Conservation (phyloP, 2,113 vertebrate genomes). For the Ifrita kowaldi region DNA sequence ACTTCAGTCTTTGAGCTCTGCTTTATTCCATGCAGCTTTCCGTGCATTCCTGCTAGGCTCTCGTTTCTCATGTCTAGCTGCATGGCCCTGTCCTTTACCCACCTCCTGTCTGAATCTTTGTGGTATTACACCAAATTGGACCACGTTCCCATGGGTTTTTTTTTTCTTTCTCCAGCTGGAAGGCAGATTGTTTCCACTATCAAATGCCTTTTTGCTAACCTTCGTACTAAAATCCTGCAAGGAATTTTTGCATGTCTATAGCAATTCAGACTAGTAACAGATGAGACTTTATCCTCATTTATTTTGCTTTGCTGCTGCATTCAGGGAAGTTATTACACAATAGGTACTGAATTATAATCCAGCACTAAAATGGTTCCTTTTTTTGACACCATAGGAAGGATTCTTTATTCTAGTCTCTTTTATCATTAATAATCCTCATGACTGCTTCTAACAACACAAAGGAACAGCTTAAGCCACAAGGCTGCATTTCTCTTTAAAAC, state of each 20-base stretch:
- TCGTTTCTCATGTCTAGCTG: neutral
- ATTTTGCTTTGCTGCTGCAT: neutral
- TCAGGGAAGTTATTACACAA: neutral
- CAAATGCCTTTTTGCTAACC: neutral
- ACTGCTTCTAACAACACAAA: neutral
- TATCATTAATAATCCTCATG: neutral
- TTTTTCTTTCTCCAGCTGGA: neutral
- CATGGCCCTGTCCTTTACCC: neutral
- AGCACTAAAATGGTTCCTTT: neutral
- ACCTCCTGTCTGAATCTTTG: neutral
- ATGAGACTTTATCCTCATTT: neutral
- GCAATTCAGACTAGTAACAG: neutral
- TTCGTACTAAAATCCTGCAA: neutral
- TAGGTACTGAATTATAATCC: neutral
- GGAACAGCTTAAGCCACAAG: neutral
- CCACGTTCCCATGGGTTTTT: accelerated
- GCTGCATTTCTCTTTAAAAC: neutral
- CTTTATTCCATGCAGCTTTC: neutral
- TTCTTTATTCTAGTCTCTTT: neutral
- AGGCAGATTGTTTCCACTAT: neutral
- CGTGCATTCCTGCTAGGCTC: neutral
- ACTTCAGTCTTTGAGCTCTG: neutral
- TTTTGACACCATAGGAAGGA: neutral
- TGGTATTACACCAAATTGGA: neutral
- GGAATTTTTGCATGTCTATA: neutral